Base-by-base conservation (phyloP, 2,888 invertebrate genomes). In the Pristionchus japonicus region DNA sequence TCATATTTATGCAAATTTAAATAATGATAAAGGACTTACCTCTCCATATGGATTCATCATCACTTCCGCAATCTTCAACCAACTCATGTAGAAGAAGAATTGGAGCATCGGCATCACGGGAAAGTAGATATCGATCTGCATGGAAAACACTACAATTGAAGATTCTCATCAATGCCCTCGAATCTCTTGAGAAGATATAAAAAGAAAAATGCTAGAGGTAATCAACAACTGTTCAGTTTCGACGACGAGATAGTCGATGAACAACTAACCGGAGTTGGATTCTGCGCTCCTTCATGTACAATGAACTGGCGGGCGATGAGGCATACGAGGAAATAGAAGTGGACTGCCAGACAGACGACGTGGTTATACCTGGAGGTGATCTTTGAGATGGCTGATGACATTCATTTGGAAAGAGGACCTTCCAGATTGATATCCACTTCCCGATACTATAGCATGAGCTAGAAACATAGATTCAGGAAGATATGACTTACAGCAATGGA, bases 11-110 rank as follows among this genome's bases (percentile, higher is more conserved):
- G n/a, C n/a, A n/a, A 7, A 11, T 27, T 0, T 49, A 2, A n/a
- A 27, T 49, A 11, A 20, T 17, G 7, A 40, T 40, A 74, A 20
- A 20, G 2, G 23, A 40, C 37, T 13, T 20, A 86, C 86, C 57
- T 87, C 87, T 77, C 87, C 87, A 27, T 74, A 87, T 13, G 87
- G 87, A 52, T 87, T 87, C 52, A 87, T 52, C 49, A 87, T 77
- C 23, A 57, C 40, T 40, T 87, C 87, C 1, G 52, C 74, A 20
- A 77, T 61, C 57, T 87, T 87, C 6, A 87, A 40, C 87, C 87
- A 87, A 7, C 87, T 61, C 74, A 87, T 87, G 87, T 87, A 87
- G 87, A 87, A 77, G 57, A 87, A 31, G 77, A 77, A 77, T 23
- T 87, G 87, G 13, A 87, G 40, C 40, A 57, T 57, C 27, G 87